Evolutionary conservation across 2,113 vertebrate species (phyloP).

Genomic region (Boulengeromyrus knoepffleri): DNA sequence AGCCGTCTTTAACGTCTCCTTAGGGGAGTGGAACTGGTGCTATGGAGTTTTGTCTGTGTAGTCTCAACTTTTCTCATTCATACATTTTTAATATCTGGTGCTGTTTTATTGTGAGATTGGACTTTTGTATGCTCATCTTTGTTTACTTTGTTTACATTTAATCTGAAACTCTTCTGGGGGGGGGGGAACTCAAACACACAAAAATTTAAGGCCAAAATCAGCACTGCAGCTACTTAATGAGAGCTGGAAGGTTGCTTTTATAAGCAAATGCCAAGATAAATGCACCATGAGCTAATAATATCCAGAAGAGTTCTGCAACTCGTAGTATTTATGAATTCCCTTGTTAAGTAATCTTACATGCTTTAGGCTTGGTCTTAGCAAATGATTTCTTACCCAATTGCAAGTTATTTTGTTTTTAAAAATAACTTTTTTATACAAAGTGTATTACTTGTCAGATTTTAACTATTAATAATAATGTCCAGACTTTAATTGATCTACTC

Average conservation of each 20-base stretch:
- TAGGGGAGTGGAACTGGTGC: conserved; percentile 54
- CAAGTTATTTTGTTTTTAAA: not conserved
- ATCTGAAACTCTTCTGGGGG: conserved; percentile 21
- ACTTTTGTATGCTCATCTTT: conserved; percentile 30
- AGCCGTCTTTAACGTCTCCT: conserved; percentile 47
- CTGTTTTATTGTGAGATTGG: conserved; percentile 52
- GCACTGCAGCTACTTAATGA: conserved; percentile 1
- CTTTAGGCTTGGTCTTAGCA: not conserved
- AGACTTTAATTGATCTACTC: not conserved
- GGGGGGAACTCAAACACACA: conserved; percentile 23
- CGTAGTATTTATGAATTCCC: conserved; percentile 11
- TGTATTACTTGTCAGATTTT: not conserved
- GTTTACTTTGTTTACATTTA: conserved; percentile 53
- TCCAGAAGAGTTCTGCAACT: not conserved
- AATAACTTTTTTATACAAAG: not conserved
- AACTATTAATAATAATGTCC: not conserved
- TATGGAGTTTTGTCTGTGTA: conserved; percentile 45
- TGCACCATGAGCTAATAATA: not conserved
- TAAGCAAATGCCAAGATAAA: not conserved
- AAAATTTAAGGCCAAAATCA: conserved; percentile 35
- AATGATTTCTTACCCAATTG: not conserved
- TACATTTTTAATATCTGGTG: conserved; percentile 64
- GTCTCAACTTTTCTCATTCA: conserved; percentile 50
- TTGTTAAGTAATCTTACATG: not conserved
- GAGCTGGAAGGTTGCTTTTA: not conserved